Evolutionary conservation across 2,113 vertebrate species (phyloP), one percentile per base, ranked within the genome.

Genomic region (Poeciliopsis turrubarensis): DNA sequence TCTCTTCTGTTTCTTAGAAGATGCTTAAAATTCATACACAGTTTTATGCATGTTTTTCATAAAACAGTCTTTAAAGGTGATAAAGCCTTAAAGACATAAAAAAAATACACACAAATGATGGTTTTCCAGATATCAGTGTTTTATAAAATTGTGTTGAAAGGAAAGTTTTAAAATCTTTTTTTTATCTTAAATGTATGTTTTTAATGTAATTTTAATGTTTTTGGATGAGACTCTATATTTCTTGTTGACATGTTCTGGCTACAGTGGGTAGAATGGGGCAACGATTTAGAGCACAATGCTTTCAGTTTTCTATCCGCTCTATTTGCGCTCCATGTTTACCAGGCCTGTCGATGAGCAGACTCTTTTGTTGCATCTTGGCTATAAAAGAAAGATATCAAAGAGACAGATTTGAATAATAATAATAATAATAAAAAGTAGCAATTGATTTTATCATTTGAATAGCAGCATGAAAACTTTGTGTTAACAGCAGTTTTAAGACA

Each of bases 371-470:
- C 9, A 10, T 65, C 65, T 67, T 29, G 15, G 27, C 65, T 47
- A 15, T 25, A 68, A 44, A 68, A 51, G 27, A 51, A 41, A 22
- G 14, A 27, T 25, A 10, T 13, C 22, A 34, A 65, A 25, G 63
- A 11, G 31, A 64, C 62, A 64, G 19, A 64, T 14, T 5, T 61
- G 26, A 61, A 61, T 4, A 32, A 29, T 9, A 37, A 37, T 9
- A 34, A 34, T 10, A 37, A 37, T 1, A 34, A 32, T 31, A 37
- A 19, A 51, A 29, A 68, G 39, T 44, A 80, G 54, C 13, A 66
- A 81, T 87, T 74, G 86, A 82, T 86, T 87, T 82, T 80, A 2
- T 32, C 0, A 34, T 14, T 31, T 60, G n/a, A 44, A 73, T 22
- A 14, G 54, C 39, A n/a, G 26, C 4, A 0, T 61, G 39, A 54